phyloP scores from a whole-genome alignment of 2,113 vertebrate species.

The Emydocephalus ijimae region DNA sequence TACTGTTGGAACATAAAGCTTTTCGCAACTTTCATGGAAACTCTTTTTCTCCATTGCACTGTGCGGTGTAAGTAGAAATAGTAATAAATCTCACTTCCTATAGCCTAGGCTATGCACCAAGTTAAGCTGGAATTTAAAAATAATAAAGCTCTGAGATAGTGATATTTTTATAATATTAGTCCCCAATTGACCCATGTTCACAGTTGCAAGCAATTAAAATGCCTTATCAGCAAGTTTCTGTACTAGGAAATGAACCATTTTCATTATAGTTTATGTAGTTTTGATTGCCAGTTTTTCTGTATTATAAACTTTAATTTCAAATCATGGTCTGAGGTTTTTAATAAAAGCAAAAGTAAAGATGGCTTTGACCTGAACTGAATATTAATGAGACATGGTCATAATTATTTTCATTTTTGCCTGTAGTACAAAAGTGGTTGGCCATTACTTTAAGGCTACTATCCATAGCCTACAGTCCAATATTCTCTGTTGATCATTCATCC shows the following conservation, averaged over 20 bases:
- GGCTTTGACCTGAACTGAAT: not conserved
- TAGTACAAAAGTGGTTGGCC: not conserved
- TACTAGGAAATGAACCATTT: not conserved
- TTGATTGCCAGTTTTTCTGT: not conserved
- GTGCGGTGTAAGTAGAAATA: conserved; percentile 85
- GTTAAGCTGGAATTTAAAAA: not conserved
- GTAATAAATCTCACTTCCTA: not conserved
- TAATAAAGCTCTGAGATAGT: not conserved
- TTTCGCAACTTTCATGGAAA: conserved; percentile 87
- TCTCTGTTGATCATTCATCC: not conserved
- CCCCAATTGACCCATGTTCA: not conserved
- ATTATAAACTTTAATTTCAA: not conserved
- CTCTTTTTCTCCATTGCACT: conserved; percentile 94
- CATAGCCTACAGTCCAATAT: not conserved
- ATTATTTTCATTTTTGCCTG: not conserved
- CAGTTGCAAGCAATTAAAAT: not conserved
- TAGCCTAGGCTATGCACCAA: not conserved
- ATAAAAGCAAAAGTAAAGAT: not conserved
- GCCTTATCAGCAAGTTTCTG: not conserved
- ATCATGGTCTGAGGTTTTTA: not conserved
- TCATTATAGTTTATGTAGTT: not conserved
- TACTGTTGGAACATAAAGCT: conserved; percentile 90
- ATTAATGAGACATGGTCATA: not conserved
- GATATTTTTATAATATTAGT: not conserved
- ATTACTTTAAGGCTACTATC: not conserved